Conservation (phyloP, 2,888 invertebrate genomes). For the Furcula furcula region DNA sequence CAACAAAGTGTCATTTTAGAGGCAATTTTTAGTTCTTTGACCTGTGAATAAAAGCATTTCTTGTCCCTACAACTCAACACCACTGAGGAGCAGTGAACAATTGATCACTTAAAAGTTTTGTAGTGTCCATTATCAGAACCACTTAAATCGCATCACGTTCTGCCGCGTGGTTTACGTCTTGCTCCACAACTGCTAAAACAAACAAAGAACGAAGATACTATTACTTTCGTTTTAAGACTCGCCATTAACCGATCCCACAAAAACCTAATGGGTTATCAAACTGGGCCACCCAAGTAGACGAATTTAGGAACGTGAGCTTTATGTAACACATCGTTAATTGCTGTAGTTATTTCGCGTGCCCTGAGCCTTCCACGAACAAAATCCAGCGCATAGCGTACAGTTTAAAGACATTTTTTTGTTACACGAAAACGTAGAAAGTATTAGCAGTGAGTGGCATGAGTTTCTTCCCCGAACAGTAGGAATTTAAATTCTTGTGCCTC, state of each 20-base stretch:
- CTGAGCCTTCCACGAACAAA: slow-evolving; percentile 63
- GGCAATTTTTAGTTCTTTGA: slow-evolving; percentile 1
- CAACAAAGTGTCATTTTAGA: background rate
- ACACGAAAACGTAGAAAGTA: slow-evolving; percentile 67
- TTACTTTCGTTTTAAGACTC: slow-evolving; percentile 54
- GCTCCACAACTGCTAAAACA: slow-evolving; percentile 48
- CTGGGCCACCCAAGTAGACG: slow-evolving; percentile 73
- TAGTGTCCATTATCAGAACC: slow-evolving; percentile 22
- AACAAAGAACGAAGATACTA: slow-evolving; percentile 49
- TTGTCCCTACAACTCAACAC: slow-evolving; percentile 8
- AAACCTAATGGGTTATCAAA: slow-evolving; percentile 69
- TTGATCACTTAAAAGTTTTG: slow-evolving; percentile 16
- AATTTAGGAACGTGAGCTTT: slow-evolving; percentile 63
- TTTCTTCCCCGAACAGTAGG: slow-evolving; percentile 69
- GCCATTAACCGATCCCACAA: slow-evolving; percentile 68
- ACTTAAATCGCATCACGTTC: slow-evolving; percentile 30
- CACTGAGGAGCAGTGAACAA: slow-evolving; percentile 15
- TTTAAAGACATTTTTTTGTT: slow-evolving; percentile 70
- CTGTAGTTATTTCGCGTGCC: slow-evolving; percentile 55
- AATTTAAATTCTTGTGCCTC: slow-evolving; percentile 73
- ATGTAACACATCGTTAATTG: slow-evolving; percentile 73
- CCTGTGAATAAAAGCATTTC: slow-evolving; percentile 13
- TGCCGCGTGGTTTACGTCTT: slow-evolving; percentile 17
- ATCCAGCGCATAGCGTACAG: slow-evolving; percentile 60
- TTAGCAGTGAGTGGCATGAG: slow-evolving; percentile 61